These are phyloP conservation scores for Diabrotica balteata DNA, from an alignment of 2,888 invertebrate genomes.

Conservation along the genomic window DNA sequence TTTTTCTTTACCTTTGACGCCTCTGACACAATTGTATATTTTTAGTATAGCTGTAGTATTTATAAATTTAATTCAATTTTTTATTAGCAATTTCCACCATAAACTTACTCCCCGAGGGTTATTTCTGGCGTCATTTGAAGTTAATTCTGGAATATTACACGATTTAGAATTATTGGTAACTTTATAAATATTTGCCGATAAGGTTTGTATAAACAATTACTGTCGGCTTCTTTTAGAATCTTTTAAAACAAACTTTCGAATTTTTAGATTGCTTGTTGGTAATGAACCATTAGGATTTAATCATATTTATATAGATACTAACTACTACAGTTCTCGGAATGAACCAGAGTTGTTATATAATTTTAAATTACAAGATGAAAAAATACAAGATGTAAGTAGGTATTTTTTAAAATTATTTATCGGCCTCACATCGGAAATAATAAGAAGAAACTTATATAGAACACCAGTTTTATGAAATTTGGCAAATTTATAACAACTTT, in stretches of 20 bases:
- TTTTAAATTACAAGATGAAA: no score
- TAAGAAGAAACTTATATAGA: no score
- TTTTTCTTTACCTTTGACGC: no score
- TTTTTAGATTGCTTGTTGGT: slow-evolving; percentile 4
- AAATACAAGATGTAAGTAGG: no score
- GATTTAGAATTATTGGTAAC: not conserved
- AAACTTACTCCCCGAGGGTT: not conserved
- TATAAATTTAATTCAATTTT: not conserved
- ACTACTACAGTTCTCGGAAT: no score
- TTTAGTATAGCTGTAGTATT: not conserved
- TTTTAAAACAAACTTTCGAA: slow-evolving; percentile 5
- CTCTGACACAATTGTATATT: not conserved
- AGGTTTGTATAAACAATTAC: slow-evolving; percentile 18
- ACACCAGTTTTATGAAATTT: no score
- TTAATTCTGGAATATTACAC: slow-evolving; percentile 1
- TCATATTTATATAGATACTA: no score
- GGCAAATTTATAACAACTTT: no score
- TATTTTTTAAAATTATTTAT: no score
- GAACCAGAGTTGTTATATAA: no score
- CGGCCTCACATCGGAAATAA: no score
- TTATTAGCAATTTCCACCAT: not conserved
- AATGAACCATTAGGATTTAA: slow-evolving; percentile 2
- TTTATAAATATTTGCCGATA: slow-evolving; percentile 16
- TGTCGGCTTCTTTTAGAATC: slow-evolving; percentile 21
- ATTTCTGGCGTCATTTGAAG: not conserved